Percentiles rank a stretch among this genome's conserved stretches.
Evolutionary conservation across 2,888 invertebrate species (phyloP).

Genomic region (Brenthis hecate): DNA sequence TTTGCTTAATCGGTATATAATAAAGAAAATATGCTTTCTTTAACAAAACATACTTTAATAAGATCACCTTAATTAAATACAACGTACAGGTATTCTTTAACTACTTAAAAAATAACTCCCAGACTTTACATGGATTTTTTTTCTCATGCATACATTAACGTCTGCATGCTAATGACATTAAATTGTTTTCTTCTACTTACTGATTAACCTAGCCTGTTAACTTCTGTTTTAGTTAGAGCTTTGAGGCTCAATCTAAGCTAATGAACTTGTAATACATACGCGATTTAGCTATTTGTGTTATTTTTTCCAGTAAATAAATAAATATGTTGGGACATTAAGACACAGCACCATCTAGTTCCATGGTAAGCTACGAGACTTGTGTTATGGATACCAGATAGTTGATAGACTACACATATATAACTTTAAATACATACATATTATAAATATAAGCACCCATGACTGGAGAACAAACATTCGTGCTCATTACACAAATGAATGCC

Average conservation of each 20-base stretch:
- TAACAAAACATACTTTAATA: neutral
- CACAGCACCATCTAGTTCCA: too few relatives aligned
- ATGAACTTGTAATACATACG: neutral
- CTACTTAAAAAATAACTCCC: conserved; percentile 13
- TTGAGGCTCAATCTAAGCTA: neutral
- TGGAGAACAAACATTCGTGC: too few relatives aligned
- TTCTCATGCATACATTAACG: conserved; percentile 22
- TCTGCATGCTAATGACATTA: conserved; percentile 24
- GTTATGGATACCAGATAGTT: too few relatives aligned
- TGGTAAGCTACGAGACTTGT: too few relatives aligned
- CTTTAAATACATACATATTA: too few relatives aligned
- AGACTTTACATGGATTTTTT: conserved; percentile 21
- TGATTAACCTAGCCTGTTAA: conserved; percentile 12
- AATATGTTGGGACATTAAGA: too few relatives aligned
- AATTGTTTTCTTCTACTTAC: conserved; percentile 22
- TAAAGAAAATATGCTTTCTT: conserved; percentile 11
- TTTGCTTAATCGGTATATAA: too few relatives aligned
- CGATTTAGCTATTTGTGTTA: neutral
- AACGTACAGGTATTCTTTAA: conserved; percentile 23
- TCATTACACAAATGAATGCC: too few relatives aligned
- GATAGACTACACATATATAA: too few relatives aligned
- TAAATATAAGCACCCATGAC: too few relatives aligned
- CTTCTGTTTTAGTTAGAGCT: conserved; percentile 7
- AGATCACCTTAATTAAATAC: conserved; percentile 20
- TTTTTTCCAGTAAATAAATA: neutral